Evolutionary conservation across 2,888 invertebrate genomes (phyloP), one percentile per base, ranked within the genome.

Genomic region (Apamea crenata): DNA sequence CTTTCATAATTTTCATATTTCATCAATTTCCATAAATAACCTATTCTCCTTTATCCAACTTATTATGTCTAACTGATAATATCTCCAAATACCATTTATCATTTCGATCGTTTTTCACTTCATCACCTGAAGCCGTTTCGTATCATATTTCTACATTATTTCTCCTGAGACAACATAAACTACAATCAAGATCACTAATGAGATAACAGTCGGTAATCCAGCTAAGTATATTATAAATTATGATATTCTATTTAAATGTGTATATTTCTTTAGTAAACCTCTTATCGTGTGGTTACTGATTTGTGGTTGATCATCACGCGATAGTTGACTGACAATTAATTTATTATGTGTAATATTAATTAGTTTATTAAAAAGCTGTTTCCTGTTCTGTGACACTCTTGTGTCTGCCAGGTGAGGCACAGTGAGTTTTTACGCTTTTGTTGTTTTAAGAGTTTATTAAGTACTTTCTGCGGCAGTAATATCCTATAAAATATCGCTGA

Each of bases 131-230:
- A 73, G 81, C 77, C 65, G n/a, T 87, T 75, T 36, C 5, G 66
- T 85, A 84, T 85, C 87, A 87, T 87, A 85, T 87, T 85, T 84
- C 85, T 87, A 66, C 61, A 83, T 83, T 87, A 87, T 75, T 80
- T 87, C 69, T 78, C 73, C 63, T 77, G n/a, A 59, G 73, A 80
- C 81, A 67, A 69, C 77, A 88, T 81, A 86, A 86, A 80, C 74
- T 53, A 85, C 68, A 87, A 82, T 85, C 82, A 81, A 67, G 82
- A 77, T 82, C 77, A 66, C 69, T 81, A 87, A 88, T 88, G 77
- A 88, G 80, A 82, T 87, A 82, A 82, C 32, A 74, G 78, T 59
- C 32, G 36, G 63, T 81, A 87, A 82, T 82, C 78, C 78, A 71
- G 63, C 86, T 80, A 74, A 80, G 78, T 81, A 70, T 84, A 76